Base-by-base conservation (phyloP, 2,113 vertebrate species). In the Corythornis madagascariensis region DNA sequence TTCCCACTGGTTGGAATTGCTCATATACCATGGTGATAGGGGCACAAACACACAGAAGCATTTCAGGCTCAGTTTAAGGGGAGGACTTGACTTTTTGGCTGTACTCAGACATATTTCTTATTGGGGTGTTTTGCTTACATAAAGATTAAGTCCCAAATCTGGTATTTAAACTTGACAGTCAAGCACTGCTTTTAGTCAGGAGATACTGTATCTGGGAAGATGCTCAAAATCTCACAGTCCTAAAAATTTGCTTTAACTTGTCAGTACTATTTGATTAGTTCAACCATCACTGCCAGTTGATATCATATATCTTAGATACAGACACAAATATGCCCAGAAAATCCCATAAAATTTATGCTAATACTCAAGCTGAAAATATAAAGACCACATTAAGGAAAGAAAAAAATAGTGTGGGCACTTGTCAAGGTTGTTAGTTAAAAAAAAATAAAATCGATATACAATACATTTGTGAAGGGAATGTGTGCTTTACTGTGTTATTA, bases 291-390 rank as follows among this genome's bases (percentile, higher is more conserved):
- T 95, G 94, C 64, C 79, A 90, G 88, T 88, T 90, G 87, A 93
- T 94, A 97, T 89, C 83, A 94, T 81, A 95, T 93, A 95, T 83
- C 70, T 83, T 43, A 89, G 91, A 96, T 94, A 88, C 82, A 92
- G 91, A 96, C 92, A 95, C 82, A 94, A 95, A 89, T 89, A 95
- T 86, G 92, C 84, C 91, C 85, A 96, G 95, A 95, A 94, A 96
- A 92, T 91, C 95, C 95, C 92, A 83, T 89, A 89, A 96, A 96
- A 96, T 95, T 94, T 94, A 95, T 92, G 91, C 47, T 96, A 94
- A 93, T 95, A 71, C 82, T 83, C 17, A 1, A 78, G 60, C 80
- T 92, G 89, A 94, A 94, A 95, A 96, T 88, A 83, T 90, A 90
- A 96, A 91, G 93, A 93, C 76, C 72, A 88, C 64, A 93, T 92